Evolutionary conservation across 2,888 invertebrate genomes (phyloP).

Genomic region (Antheraea yamamai): DNA sequence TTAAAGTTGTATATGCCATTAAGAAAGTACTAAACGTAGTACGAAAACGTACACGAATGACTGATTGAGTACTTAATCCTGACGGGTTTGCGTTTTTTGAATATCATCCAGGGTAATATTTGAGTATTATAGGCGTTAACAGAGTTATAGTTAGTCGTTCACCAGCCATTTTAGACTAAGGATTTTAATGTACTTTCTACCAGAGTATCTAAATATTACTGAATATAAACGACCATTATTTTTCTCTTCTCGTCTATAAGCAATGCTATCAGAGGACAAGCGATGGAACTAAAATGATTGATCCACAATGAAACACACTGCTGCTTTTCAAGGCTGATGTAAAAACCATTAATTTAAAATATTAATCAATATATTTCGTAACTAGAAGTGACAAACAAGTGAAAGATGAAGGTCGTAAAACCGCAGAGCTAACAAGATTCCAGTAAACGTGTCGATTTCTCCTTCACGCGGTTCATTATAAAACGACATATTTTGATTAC

Average conservation of each 20-base stretch:
- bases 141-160: too few species aligned
- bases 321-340: background rate
- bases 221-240: background rate
- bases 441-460: constrained; percentile 12
- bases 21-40: background rate
- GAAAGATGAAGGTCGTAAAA: constrained; percentile 7
- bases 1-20: too few species aligned
- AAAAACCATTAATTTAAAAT: background rate
- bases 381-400: constrained; percentile 5
- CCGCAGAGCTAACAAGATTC: constrained; percentile 10
- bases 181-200: too few species aligned
- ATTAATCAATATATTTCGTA: background rate
- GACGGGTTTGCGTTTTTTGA: too few species aligned
- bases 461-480: constrained; percentile 1
- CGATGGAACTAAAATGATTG: background rate
- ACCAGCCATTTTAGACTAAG: too few species aligned
- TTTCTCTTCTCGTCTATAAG: background rate
- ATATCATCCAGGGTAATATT: background rate
- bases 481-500: background rate
- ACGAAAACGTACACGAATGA: background rate
- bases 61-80: background rate
- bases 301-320: background rate
- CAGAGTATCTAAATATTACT: too few species aligned
- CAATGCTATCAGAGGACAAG: background rate
- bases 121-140: too few species aligned